Evolutionary conservation across 30 jellyfish, hydroid and myxozoan species (phyloP), one percentile per base, ranked within the genome.

Genomic region (Mastigias papua): DNA sequence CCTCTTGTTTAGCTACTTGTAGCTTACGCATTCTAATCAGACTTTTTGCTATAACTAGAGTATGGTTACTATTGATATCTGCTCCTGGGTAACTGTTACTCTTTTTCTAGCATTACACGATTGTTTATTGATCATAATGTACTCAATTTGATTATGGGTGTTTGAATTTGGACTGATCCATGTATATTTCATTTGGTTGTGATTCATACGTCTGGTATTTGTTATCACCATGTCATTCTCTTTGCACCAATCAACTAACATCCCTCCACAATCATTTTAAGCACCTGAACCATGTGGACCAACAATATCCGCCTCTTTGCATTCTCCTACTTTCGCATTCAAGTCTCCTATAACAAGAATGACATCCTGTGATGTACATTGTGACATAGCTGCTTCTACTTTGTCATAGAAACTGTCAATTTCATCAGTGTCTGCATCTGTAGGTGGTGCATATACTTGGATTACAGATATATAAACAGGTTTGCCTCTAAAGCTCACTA

Each of bases 301-400:
- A 28, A 49, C 81, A 28, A 46, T 73, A 19, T 35, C 62, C 5
- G 29, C 49, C 26, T 34, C 73, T n/a, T 58, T 30, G 64, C 67
- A 67, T 61, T 50, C 35, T 0, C 86, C 90, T 0, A 73, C 90
- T 63, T 73, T 86, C 65, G 84, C 68, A 30, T 73, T 73, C 25
- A 73, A 16, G 30, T 86, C 90, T 21, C 95, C 79, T 89, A 75
- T 86, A 22, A 86, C 32, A n/a, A n/a, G n/a, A n/a, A n/a, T n/a
- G n/a, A n/a, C n/a, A 7, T 86, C 90, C 10, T 37, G 42, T 32
- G 85, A 74, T 28, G 74, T 75, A 48, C 89, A 48, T 17, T 74
- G 76, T 20, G 66, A 25, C 22, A 11, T 35, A 22, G 88, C 86
- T 7, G 34, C 35, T 0, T 85, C 90, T n/a, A 57, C 54, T 16